Evolutionary conservation across 2,888 invertebrate genomes (phyloP).

Genomic region (Himalopsyche japonica): DNA sequence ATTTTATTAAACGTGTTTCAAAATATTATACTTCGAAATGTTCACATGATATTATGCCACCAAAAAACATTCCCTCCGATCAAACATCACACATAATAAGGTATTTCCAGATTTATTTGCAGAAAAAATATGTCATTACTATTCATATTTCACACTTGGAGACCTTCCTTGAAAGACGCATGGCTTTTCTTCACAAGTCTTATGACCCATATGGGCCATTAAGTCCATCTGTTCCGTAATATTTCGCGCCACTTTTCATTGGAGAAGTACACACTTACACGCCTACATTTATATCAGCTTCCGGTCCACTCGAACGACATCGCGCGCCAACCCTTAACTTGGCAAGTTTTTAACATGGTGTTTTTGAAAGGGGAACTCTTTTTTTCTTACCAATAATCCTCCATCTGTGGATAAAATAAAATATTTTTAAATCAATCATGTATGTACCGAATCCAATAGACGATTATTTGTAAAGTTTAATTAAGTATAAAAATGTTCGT

Average conservation of each 20-base stretch:
- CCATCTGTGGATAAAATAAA: not conserved
- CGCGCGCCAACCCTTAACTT: not conserved
- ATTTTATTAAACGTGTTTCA: no score
- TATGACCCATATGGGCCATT: constrained; percentile 38
- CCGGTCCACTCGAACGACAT: not conserved
- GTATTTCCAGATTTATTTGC: not conserved
- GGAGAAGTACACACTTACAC: not conserved
- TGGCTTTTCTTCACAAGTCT: constrained; percentile 34
- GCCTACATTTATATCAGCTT: not conserved
- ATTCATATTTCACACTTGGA: not conserved
- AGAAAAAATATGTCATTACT: not conserved
- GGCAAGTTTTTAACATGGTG: not conserved
- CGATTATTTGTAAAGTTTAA: no score
- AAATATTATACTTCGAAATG: no score
- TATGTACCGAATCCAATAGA: no score
- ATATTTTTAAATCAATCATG: no score
- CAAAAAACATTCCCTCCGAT: not conserved
- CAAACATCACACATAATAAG: not conserved
- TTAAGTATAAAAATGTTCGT: no score
- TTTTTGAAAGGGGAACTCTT: not conserved
- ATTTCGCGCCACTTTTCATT: constrained; percentile 1
- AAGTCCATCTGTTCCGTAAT: constrained; percentile 33
- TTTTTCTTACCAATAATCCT: not conserved
- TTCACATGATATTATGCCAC: not conserved
- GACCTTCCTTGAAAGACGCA: constrained; percentile 4